Percentiles rank a stretch among this genome's conserved stretches.
These are phyloP conservation scores for Poecilia gillii DNA, from an alignment of 2,797 vertebrate species.

Conservation along the genomic window DNA sequence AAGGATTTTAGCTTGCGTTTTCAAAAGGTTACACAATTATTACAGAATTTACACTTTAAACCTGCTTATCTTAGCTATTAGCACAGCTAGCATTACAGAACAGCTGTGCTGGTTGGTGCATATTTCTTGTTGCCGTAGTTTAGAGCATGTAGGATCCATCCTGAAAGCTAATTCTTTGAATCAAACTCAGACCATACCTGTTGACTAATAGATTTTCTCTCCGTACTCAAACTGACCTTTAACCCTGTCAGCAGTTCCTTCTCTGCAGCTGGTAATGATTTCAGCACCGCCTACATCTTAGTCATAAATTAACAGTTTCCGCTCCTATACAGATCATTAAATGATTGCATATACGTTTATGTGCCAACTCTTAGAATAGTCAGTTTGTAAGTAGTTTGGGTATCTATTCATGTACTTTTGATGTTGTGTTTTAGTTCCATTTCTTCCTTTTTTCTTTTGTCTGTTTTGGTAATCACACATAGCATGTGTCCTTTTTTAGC, in stretches of 20 bases:
- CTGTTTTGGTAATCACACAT: background rate
- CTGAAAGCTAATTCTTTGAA: background rate
- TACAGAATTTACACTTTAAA: background rate
- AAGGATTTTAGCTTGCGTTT: background rate
- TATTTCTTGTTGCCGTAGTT: background rate
- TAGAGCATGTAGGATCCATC: background rate
- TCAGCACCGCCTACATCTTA: background rate
- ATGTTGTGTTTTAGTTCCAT: background rate
- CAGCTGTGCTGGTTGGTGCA: background rate
- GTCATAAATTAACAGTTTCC: background rate
- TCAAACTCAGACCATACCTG: background rate
- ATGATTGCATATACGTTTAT: background rate
- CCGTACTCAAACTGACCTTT: background rate
- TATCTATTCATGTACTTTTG: background rate
- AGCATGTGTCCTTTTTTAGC: background rate
- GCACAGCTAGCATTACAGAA: background rate
- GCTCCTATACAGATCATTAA: no score
- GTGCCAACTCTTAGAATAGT: background rate
- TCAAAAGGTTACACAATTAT: background rate
- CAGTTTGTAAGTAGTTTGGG: background rate
- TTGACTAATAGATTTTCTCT: background rate
- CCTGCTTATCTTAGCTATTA: background rate
- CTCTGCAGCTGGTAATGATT: background rate
- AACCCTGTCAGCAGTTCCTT: background rate
- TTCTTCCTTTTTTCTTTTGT: background rate